phyloP scores from a whole-genome alignment of 2,113 vertebrate genomes.

The Gorsachius goisagi region DNA sequence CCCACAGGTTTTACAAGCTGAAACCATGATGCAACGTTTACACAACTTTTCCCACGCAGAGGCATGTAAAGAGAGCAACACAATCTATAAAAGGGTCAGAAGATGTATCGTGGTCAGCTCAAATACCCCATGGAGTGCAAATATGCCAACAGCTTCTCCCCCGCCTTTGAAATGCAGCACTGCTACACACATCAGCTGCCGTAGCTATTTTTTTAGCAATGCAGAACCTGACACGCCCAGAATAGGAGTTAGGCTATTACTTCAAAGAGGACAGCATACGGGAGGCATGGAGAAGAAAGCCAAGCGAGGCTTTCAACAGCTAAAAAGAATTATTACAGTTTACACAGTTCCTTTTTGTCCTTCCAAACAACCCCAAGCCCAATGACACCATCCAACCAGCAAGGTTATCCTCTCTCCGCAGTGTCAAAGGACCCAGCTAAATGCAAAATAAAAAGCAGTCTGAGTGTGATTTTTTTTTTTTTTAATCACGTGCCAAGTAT shows the following conservation, averaged over 20 bases:
- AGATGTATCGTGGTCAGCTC: fast-evolving
- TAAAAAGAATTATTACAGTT: neutral
- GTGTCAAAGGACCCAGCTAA: neutral
- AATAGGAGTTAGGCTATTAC: neutral
- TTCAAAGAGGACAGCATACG: neutral
- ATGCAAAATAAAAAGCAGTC: neutral
- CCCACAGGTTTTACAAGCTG: neutral
- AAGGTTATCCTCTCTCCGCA: neutral
- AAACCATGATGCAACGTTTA: fast-evolving
- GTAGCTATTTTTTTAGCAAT: neutral
- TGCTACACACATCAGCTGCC: neutral
- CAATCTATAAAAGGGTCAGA: neutral
- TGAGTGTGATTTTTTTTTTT: neutral
- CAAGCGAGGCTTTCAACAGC: neutral
- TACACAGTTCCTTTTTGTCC: neutral
- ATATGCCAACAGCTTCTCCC: neutral
- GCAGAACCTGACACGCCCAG: neutral
- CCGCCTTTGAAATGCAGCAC: neutral
- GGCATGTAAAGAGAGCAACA: neutral
- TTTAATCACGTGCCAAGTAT: neutral
- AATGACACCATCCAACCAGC: neutral
- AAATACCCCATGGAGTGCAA: neutral
- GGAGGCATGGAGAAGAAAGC: neutral
- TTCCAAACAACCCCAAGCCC: neutral
- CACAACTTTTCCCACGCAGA: neutral